Conservation (phyloP, 92 coral and sea anemone genomes). For the Epizoanthus rinbou region DNA sequence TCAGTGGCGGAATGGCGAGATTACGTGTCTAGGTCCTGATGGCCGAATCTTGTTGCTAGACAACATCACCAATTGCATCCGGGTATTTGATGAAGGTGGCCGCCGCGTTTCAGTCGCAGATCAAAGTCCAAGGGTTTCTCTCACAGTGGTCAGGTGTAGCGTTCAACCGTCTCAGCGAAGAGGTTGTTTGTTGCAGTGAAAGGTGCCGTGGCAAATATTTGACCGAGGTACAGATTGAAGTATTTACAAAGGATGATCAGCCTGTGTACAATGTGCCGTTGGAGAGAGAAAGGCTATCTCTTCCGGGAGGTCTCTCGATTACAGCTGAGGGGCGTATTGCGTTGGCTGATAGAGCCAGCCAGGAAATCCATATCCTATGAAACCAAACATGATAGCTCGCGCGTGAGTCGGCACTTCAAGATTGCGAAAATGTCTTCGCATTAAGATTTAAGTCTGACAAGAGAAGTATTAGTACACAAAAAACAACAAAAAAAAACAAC, state of each 20-base stretch:
- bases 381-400: no score
- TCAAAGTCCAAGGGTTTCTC: slow-evolving; percentile 8
- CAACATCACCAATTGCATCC: slow-evolving; percentile 3
- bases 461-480: no score
- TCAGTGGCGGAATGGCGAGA: background rate
- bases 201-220: background rate
- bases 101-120: background rate
- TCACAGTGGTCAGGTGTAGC: background rate
- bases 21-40: background rate
- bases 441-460: no score
- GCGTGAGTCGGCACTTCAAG: no score
- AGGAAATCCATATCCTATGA: no score
- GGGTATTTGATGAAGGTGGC: slow-evolving; percentile 3
- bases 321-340: no score
- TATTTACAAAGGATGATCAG: slow-evolving; percentile 12
- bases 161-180: slow-evolving; percentile 6
- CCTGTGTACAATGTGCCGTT: background rate
- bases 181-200: slow-evolving; percentile 14
- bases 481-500: no score
- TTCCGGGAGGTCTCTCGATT: no score
- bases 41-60: background rate
- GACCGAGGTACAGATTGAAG: background rate
- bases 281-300: background rate
- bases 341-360: no score
- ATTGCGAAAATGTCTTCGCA: no score